Base-by-base conservation (phyloP, 92 coral and sea anemone genomes). In the Anthopleura xanthogrammica region DNA sequence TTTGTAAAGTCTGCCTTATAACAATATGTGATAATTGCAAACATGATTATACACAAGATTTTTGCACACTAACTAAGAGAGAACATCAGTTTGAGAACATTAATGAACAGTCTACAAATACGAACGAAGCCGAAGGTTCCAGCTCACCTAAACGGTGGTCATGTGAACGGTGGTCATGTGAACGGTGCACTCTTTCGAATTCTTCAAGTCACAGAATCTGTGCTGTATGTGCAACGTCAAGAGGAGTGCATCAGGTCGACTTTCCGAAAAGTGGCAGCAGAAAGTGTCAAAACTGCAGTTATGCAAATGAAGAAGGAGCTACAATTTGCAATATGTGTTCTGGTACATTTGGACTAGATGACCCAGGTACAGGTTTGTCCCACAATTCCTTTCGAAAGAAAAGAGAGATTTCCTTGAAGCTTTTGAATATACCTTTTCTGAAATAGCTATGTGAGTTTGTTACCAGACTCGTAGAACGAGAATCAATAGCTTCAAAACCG, bases 111-210 rank as follows among this genome's bases (percentile, higher is more conserved):
- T 50, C 75, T 12, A 29, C 81, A 77, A 79, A 79, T 77, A 46
- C 66, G 73, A 7, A 41, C 52, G 8, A 75, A 36, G 20, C 68
- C 40, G 57, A 52, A 36, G 46, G 0, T 29, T 60, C 22, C 11
- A 19, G 8, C 10, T 60, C 70, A 2, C 66, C 0, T 20, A 52
- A 60, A 7, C 7, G 0, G 50, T 43, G 50, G 50, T 43, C 50
- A 43, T 43, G 50, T 43, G 50, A 62, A 52, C 40, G n/a, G n/a
- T 92, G 95, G 95, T 11, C 70, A 23, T 92, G 95, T 70, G 62
- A 55, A 41, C 86, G 91, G 0, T 92, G 95, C 85, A 92, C 95
- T 9, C 82, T 42, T 73, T 43, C 73, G 11, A 92, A 92, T 77
- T 83, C 90, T 19, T 76, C 77, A 0, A 79, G 75, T 3, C n/a